Conservation (phyloP, 2,888 invertebrate species). For the Drosophila tanythrix region DNA sequence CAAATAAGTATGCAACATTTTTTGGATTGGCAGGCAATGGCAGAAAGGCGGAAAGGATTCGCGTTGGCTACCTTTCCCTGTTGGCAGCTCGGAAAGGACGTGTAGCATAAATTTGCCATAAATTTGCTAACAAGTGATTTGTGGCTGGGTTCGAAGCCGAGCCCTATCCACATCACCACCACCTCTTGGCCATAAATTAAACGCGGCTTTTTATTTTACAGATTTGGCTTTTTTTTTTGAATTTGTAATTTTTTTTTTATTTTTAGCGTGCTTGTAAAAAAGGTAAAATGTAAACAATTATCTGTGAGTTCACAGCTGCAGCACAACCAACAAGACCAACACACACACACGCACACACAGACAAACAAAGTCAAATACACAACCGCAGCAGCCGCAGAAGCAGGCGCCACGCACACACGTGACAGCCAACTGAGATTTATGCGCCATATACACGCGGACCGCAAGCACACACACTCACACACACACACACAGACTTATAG, state of each 20-base stretch:
- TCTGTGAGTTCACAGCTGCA: slow-evolving; percentile 72
- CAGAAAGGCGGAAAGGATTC: slow-evolving; percentile 23
- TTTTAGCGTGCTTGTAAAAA: slow-evolving; percentile 36
- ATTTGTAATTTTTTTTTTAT: slow-evolving; percentile 8
- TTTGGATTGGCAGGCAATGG: slow-evolving; percentile 39
- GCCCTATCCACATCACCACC: slow-evolving; percentile 13
- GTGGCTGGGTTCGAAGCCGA: slow-evolving; percentile 51
- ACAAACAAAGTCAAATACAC: slow-evolving; percentile 48
- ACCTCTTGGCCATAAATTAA: slow-evolving; percentile 70
- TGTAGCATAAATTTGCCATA: slow-evolving; percentile 82
- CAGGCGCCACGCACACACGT: slow-evolving; percentile 50
- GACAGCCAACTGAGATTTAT: slow-evolving; percentile 78
- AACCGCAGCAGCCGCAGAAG: slow-evolving; percentile 52
- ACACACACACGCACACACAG: slow-evolving; percentile 35
- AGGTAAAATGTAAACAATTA: slow-evolving; percentile 82
- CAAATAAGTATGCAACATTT: slow-evolving; percentile 59
- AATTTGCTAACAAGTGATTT: slow-evolving; percentile 82
- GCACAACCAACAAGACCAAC: slow-evolving; percentile 22
- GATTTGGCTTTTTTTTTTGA: slow-evolving; percentile 22
- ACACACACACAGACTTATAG: slow-evolving; percentile 20
- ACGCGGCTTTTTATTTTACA: slow-evolving; percentile 69
- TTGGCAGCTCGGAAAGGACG: slow-evolving; percentile 57
- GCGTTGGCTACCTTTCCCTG: slow-evolving; percentile 37
- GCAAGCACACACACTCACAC: slow-evolving; percentile 20
- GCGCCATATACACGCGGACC: slow-evolving; percentile 48